Evolutionary conservation across 2,888 invertebrate species (phyloP).

Genomic region (Lithodes maja): DNA sequence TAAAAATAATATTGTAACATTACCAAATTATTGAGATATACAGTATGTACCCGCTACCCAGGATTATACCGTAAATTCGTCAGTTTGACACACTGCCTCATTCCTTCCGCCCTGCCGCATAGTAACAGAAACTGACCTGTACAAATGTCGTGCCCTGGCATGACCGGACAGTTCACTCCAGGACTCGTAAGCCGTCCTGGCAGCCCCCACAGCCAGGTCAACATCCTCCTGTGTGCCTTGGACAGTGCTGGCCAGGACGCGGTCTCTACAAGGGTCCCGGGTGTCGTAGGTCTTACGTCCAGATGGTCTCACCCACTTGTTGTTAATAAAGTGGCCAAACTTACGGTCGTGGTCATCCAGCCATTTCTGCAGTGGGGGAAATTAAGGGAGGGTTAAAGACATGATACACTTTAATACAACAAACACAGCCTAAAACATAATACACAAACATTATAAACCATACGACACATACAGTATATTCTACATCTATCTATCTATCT

Average conservation of each 20-base stretch:
- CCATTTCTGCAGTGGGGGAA: slow-evolving; percentile 62
- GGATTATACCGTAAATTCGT: too few species aligned
- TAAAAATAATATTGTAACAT: too few species aligned
- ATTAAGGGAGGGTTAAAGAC: too few species aligned
- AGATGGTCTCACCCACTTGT: slow-evolving; percentile 69
- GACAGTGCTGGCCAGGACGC: slow-evolving; percentile 63
- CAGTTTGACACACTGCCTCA: too few species aligned
- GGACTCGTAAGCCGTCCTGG: slow-evolving; percentile 63
- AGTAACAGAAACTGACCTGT: slow-evolving; percentile 71
- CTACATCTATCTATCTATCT: too few species aligned
- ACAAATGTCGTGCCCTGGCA: slow-evolving; percentile 73
- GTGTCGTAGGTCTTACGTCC: slow-evolving; percentile 64
- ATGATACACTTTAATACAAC: too few species aligned
- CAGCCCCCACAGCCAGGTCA: slow-evolving; percentile 72
- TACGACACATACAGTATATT: too few species aligned
- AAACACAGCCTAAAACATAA: too few species aligned
- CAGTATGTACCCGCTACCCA: too few species aligned
- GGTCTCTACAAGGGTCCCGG: slow-evolving; percentile 58
- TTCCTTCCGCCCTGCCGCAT: too few species aligned
- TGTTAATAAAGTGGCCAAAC: slow-evolving; percentile 71
- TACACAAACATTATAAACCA: too few species aligned
- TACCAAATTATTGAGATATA: too few species aligned
- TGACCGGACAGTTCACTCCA: slow-evolving; percentile 71
- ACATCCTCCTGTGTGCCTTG: slow-evolving; percentile 72
- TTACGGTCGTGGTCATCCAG: slow-evolving; percentile 68